phyloP scores from a whole-genome alignment of 2,797 vertebrate species.

The Lophura swinhoii region DNA sequence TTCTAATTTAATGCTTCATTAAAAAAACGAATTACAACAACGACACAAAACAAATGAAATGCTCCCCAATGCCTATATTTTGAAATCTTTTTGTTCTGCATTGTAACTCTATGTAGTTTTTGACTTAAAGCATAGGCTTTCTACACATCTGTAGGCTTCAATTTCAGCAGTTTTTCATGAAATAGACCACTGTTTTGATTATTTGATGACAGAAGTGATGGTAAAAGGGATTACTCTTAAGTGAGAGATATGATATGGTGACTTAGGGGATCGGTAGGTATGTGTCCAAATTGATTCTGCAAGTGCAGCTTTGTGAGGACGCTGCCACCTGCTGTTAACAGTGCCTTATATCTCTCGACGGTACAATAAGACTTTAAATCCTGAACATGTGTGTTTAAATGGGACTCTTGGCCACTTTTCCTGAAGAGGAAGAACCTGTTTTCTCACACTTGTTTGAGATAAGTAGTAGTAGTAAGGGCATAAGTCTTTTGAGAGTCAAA shows the following conservation, averaged over 20 bases:
- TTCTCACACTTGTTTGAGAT: background rate
- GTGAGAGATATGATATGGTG: background rate
- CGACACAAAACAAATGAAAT: background rate
- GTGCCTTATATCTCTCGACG: background rate
- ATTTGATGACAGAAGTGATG: background rate
- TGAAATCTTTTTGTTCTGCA: background rate
- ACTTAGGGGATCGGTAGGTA: too few species aligned
- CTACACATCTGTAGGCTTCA: background rate
- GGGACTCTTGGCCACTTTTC: accelerated
- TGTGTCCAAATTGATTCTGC: background rate
- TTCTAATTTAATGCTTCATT: background rate
- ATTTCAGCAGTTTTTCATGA: background rate
- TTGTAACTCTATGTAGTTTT: accelerated
- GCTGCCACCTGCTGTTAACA: slow-evolving; percentile 19
- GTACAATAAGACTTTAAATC: background rate
- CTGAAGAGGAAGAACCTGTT: background rate
- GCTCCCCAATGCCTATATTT: background rate
- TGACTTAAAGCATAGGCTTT: background rate
- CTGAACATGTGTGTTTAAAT: background rate
- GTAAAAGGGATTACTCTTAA: background rate
- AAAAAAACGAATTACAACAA: background rate
- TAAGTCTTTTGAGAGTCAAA: background rate
- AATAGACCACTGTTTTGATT: background rate
- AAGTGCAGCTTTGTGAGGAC: background rate
- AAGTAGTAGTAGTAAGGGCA: background rate